Percentiles rank a stretch among this genome's conserved stretches.
These are phyloP conservation scores for Pionites leucogaster DNA, from an alignment of 2,113 vertebrate genomes.

Conservation along the genomic window DNA sequence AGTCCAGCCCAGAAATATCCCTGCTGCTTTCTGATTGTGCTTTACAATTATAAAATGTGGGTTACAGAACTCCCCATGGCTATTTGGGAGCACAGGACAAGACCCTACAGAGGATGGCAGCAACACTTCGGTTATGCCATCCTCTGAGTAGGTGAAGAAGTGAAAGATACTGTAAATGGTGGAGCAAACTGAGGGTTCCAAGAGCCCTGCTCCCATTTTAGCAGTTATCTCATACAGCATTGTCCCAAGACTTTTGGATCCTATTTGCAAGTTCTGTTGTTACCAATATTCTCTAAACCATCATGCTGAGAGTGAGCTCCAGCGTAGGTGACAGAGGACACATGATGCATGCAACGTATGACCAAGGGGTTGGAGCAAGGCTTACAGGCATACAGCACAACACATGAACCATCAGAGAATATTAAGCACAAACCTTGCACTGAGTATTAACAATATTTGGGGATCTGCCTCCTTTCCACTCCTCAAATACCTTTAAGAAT, in stretches of 20 bases:
- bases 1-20: not conserved
- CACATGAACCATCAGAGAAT: rapidly evolving
- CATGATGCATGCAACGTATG: rapidly evolving
- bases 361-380: not conserved
- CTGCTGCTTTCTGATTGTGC: not conserved
- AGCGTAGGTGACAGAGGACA: rapidly evolving
- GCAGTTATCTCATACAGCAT: not conserved
- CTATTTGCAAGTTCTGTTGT: not conserved
- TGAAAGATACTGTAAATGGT: not conserved
- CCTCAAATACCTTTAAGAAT: not conserved
- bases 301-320: rapidly evolving
- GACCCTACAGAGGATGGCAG: not conserved
- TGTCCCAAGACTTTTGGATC: not conserved
- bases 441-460: not conserved
- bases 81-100: not conserved
- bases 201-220: not conserved
- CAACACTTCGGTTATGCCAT: not conserved
- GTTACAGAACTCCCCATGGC: not conserved
- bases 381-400: rapidly evolving
- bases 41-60: rapidly evolving
- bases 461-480: not conserved
- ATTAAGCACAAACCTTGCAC: rapidly evolving
- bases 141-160: not conserved
- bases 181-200: not conserved
- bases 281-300: not conserved